Conservation (phyloP, 2,888 invertebrate genomes). For the Megaustenia siamemsis region DNA sequence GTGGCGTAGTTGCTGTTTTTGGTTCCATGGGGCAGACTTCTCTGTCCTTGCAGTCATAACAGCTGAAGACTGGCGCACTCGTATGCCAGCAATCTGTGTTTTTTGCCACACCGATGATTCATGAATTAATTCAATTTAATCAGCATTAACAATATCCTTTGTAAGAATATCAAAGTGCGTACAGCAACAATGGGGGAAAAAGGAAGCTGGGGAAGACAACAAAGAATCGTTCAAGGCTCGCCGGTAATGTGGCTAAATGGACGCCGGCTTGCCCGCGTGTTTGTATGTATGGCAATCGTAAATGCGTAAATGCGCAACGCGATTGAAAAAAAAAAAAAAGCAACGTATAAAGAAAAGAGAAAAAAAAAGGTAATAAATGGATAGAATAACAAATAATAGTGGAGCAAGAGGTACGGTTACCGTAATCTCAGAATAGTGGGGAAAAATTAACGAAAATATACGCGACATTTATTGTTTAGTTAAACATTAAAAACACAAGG, state of each 20-base stretch:
- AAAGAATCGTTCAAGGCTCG: neutral
- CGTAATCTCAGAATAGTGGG: no score
- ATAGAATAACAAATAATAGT: no score
- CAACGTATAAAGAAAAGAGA: neutral
- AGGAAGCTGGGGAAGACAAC: neutral
- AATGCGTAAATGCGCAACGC: neutral
- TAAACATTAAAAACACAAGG: no score
- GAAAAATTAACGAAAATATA: no score
- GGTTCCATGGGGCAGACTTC: neutral
- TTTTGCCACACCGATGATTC: neutral
- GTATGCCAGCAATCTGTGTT: neutral
- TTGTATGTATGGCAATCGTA: neutral
- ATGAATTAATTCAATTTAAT: constrained; percentile 5
- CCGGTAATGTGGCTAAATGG: neutral
- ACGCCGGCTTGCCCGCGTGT: neutral
- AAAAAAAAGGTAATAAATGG: neutral
- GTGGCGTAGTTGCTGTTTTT: neutral
- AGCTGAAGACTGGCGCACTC: neutral
- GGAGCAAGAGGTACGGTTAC: no score
- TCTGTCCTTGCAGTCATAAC: neutral
- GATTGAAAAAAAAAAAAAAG: neutral
- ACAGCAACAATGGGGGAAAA: neutral
- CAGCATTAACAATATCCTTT: neutral
- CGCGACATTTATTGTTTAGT: no score
- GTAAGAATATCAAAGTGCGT: neutral